Evolutionary conservation across 2,113 vertebrate species (phyloP).

Genomic region (Lipotes vexillifer): DNA sequence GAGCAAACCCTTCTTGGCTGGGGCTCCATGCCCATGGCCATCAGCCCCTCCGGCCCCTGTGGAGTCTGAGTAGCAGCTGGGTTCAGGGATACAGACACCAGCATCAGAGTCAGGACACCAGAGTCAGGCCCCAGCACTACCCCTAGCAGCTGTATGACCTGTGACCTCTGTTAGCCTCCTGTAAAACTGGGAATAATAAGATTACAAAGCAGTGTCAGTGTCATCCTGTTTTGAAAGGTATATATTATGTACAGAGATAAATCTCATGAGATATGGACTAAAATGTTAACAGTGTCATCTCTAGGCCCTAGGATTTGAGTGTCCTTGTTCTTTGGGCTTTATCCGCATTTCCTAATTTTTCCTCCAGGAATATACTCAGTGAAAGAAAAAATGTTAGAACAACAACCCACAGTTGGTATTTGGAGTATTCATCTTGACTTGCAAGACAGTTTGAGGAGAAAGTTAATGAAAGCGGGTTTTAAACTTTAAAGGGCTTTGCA

Average conservation of each 20-base stretch:
- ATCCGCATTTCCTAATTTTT: background rate
- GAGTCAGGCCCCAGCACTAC: no score
- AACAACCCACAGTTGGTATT: background rate
- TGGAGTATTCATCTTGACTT: background rate
- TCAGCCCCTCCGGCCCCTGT: no score
- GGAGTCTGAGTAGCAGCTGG: background rate
- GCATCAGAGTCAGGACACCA: background rate
- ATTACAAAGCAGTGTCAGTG: background rate
- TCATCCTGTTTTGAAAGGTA: background rate
- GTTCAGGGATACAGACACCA: background rate
- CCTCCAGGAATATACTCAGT: background rate
- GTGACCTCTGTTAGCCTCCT: background rate
- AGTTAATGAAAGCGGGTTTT: background rate
- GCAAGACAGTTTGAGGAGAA: background rate
- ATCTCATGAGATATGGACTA: background rate
- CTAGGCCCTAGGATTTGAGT: background rate
- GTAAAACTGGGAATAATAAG: background rate
- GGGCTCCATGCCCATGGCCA: background rate
- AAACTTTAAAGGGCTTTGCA: background rate
- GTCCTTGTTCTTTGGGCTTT: conserved; percentile 2
- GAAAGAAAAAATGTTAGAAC: background rate
- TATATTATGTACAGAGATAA: background rate
- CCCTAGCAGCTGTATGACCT: background rate
- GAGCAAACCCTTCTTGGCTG: background rate
- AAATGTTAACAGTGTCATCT: background rate